Conservation (phyloP, 2,113 vertebrate species). For the Cyanoderma ruficeps region DNA sequence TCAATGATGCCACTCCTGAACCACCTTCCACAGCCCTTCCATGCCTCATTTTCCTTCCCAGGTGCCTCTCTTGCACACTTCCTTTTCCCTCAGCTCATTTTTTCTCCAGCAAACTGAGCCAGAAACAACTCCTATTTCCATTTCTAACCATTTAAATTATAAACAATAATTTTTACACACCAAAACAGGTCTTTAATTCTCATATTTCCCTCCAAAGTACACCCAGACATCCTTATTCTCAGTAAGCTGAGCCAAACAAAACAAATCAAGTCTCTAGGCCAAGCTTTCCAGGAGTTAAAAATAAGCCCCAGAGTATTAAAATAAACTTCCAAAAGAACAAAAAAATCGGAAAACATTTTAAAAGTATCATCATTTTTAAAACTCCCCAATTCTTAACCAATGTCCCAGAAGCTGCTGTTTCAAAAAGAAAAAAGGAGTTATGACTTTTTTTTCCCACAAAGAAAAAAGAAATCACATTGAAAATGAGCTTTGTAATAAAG, state of each 20-base stretch:
- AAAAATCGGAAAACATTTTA: not conserved
- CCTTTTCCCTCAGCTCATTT: not conserved
- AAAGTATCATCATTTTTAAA: not conserved
- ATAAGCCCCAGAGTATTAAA: not conserved
- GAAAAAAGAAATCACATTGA: not conserved
- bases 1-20: not conserved
- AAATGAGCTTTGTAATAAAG: not conserved
- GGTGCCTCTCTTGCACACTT: not conserved
- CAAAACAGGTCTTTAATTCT: constrained; percentile 20
- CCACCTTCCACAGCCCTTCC: not conserved
- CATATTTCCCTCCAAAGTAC: constrained; percentile 12
- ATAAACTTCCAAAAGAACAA: not conserved
- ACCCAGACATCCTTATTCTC: constrained; percentile 7
- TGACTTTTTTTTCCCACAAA: not conserved
- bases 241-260: constrained; percentile 26
- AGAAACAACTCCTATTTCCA: constrained; percentile 21
- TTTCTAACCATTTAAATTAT: constrained; percentile 19
- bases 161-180: not conserved
- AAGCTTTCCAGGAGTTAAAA: constrained; percentile 18
- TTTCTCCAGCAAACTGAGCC: not conserved
- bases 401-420: not conserved
- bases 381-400: not conserved
- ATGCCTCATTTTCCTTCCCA: not conserved
- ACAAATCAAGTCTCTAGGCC: not conserved
- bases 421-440: not conserved